phyloP scores from a whole-genome alignment of 2,888 invertebrate genomes.

The Plagiodera versicolora region DNA sequence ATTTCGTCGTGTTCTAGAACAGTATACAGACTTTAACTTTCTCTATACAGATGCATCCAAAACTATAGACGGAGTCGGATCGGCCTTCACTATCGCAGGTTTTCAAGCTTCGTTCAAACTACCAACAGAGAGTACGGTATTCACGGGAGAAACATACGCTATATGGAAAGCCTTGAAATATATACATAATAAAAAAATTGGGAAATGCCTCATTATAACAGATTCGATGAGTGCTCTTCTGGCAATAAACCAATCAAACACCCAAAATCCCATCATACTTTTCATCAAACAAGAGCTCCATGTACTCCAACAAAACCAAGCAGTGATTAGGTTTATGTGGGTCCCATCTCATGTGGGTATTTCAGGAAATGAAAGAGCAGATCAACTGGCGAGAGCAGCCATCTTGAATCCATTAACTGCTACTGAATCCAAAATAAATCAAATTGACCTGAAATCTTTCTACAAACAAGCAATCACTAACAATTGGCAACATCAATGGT shows the following conservation, averaged over 20 bases:
- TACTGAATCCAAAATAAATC: slow-evolving; percentile 2
- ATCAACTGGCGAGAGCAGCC: not conserved
- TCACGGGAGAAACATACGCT: slow-evolving; percentile 6
- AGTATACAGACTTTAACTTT: not conserved
- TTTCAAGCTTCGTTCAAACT: slow-evolving; percentile 1
- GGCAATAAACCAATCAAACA: slow-evolving; percentile 4
- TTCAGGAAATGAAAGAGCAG: no score
- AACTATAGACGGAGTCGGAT: slow-evolving; percentile 2
- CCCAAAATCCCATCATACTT: not conserved
- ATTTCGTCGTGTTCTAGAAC: not conserved
- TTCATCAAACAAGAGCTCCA: slow-evolving; percentile 1
- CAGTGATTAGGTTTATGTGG: slow-evolving; percentile 6
- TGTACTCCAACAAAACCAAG: not conserved
- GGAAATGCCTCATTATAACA: slow-evolving; percentile 6
- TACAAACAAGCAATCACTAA: no score
- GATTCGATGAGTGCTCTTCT: slow-evolving; percentile 1
- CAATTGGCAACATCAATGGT: not conserved
- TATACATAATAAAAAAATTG: not conserved
- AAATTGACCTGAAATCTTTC: slow-evolving; percentile 3
- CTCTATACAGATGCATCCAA: slow-evolving; percentile 3
- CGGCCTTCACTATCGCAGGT: not conserved
- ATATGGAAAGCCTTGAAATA: slow-evolving; percentile 7
- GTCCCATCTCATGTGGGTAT: not conserved
- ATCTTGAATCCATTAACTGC: slow-evolving; percentile 1
- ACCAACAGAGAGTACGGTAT: slow-evolving; percentile 6